Conservation (phyloP, 2,888 invertebrate species). For the Tanytarsus gracilentus region DNA sequence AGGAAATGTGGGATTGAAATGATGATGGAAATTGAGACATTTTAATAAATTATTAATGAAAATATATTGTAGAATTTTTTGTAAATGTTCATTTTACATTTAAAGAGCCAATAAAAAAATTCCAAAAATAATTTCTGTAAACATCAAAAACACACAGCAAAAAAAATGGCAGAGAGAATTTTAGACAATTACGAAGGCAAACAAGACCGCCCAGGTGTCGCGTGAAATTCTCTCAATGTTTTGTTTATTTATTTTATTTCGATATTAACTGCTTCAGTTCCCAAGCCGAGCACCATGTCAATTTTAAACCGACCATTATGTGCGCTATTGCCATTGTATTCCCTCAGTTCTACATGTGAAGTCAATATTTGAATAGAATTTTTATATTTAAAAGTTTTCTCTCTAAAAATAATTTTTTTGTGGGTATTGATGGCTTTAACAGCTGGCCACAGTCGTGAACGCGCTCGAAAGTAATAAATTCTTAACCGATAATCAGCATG, state of each 20-base stretch:
- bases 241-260: background rate
- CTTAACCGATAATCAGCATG: background rate
- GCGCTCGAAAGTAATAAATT: background rate
- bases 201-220: slow-evolving; percentile 13
- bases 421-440: background rate
- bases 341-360: background rate
- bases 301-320: background rate
- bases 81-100: no score
- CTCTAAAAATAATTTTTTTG: background rate
- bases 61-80: no score
- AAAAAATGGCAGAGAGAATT: background rate
- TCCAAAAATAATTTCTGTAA: background rate
- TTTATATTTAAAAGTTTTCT: background rate
- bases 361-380: background rate
- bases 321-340: background rate
- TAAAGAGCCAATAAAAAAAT: no score
- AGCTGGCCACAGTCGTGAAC: background rate
- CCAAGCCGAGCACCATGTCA: background rate
- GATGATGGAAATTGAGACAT: no score
- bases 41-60: no score
- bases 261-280: background rate
- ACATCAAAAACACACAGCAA: background rate
- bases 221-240: slow-evolving; percentile 7
- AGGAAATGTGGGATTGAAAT: no score
- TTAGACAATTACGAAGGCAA: background rate